phyloP scores from a whole-genome alignment of 2,888 invertebrate species.

The Hipparchia sbordonii region DNA sequence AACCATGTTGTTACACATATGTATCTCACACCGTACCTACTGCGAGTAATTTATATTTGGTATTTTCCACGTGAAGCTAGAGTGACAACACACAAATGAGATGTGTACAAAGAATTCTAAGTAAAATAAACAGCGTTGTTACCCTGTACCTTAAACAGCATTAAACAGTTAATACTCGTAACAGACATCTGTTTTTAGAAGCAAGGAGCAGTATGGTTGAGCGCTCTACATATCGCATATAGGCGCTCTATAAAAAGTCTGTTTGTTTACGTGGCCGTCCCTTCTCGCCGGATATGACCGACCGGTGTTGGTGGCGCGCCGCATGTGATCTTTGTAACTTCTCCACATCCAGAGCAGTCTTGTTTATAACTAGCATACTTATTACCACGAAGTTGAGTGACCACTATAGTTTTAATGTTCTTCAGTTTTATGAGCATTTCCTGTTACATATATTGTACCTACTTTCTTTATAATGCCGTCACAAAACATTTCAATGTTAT shows the following conservation, averaged over 20 bases:
- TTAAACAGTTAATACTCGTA: background rate
- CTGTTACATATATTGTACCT: background rate
- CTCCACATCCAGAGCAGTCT: conserved; percentile 46
- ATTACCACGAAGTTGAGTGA: conserved; percentile 23
- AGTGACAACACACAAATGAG: background rate
- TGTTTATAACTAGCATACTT: conserved; percentile 24
- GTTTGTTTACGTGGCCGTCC: conserved; percentile 67
- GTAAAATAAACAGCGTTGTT: background rate
- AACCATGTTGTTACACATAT: too few relatives aligned
- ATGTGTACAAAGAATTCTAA: background rate
- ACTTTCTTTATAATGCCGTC: background rate
- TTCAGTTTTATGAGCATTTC: conserved; percentile 18
- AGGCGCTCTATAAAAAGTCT: conserved; percentile 74
- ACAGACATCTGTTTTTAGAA: conserved; percentile 37
- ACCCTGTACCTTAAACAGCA: conserved; percentile 1
- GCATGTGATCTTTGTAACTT: conserved; percentile 61
- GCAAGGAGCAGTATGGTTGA: conserved; percentile 38
- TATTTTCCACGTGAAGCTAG: background rate
- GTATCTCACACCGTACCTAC: background rate
- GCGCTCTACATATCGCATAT: conserved; percentile 62
- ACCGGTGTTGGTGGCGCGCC: conserved; percentile 43
- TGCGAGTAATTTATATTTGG: background rate
- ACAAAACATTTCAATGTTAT: too few relatives aligned
- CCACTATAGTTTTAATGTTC: conserved; percentile 24
- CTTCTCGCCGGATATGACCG: conserved; percentile 67